Conservation (phyloP, 1,140 invertebrate species). For the Polypedilum pembai region DNA sequence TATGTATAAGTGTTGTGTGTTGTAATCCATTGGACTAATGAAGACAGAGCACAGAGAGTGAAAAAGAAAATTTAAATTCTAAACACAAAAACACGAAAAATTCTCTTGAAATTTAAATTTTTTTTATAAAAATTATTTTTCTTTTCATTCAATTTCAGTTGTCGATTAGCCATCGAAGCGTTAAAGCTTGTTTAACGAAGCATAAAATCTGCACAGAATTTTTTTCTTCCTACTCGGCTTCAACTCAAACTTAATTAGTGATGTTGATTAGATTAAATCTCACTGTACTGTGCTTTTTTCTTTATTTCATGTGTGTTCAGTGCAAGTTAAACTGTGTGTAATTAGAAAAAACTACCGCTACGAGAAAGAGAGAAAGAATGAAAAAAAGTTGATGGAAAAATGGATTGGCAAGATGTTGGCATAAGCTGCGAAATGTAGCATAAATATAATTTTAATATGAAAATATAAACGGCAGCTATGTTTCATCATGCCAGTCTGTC, state of each 20-base stretch:
- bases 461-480: constrained; percentile 3
- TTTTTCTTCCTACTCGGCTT: not conserved
- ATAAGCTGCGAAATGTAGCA: constrained; percentile 9
- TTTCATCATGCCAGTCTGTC: constrained; percentile 24
- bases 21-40: not conserved
- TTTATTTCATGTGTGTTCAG: not conserved
- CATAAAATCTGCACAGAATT: not conserved
- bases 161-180: constrained; percentile 27
- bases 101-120: constrained; percentile 15
- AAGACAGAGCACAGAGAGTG: not conserved
- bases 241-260: not conserved
- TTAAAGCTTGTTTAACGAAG: constrained; percentile 22
- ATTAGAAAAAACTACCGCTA: not conserved
- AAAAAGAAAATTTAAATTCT: constrained; percentile 1
- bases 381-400: not conserved
- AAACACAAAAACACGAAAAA: not conserved
- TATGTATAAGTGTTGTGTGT: too few species aligned
- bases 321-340: not conserved
- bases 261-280: not conserved
- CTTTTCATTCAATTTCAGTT: constrained; percentile 12
- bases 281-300: not conserved
- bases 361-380: not conserved
- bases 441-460: not conserved
- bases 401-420: constrained; percentile 28
- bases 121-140: not conserved